These are phyloP conservation scores for Busarellus nigricollis DNA, from an alignment of 2,797 vertebrate species.

Conservation along the genomic window DNA sequence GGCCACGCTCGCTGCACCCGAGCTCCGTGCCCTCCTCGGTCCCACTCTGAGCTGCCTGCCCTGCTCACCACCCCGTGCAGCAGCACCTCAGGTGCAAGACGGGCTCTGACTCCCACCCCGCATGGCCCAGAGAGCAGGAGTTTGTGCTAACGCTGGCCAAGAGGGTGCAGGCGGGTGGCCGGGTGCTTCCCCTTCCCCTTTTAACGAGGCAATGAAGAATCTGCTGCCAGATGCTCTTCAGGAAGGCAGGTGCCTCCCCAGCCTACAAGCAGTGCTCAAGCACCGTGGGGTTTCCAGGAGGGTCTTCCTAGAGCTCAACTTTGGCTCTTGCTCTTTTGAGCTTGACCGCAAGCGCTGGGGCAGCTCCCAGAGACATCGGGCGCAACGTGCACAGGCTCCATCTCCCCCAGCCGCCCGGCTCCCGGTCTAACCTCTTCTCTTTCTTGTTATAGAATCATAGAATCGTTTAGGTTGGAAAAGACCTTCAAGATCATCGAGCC, in stretches of 20 bases:
- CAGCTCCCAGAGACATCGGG: not conserved
- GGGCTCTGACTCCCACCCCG: not conserved
- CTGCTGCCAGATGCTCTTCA: not conserved
- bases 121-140: not conserved
- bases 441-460: not conserved
- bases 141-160: not conserved
- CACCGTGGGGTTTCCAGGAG: not conserved
- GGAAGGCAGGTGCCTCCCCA: not conserved
- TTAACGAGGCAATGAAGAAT: not conserved
- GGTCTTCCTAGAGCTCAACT: not conserved
- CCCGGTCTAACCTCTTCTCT: not conserved
- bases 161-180: not conserved
- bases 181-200: not conserved
- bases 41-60: rapidly evolving
- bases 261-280: not conserved
- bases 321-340: not conserved
- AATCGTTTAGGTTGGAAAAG: too few relatives aligned
- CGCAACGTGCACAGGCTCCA: rapidly evolving
- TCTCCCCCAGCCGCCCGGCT: rapidly evolving
- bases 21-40: rapidly evolving
- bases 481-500: too few relatives aligned
- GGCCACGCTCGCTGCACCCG: not conserved
- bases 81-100: rapidly evolving
- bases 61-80: not conserved
- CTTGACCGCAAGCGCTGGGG: rapidly evolving